Percentiles rank a stretch among this genome's conserved stretches.
Evolutionary conservation across 2,888 invertebrate genomes (phyloP).

Genomic region (Acheta domesticus): DNA sequence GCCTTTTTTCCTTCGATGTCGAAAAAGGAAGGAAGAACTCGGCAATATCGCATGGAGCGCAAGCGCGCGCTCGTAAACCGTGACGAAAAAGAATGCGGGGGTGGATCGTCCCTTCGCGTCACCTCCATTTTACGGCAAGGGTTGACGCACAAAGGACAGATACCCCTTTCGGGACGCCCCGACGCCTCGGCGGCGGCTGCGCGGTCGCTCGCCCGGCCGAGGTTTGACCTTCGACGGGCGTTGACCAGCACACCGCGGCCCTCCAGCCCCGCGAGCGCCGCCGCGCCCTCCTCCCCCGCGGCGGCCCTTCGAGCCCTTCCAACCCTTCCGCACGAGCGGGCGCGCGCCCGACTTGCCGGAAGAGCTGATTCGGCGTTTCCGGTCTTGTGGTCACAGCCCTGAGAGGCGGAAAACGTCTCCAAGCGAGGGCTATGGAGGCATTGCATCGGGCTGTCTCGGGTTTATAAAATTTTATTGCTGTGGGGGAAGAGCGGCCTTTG

Average conservation of each 20-base stretch:
- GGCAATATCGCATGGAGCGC: background rate
- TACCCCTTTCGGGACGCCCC: too few species aligned
- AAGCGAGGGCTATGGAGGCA: background rate
- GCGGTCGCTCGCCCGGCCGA: too few species aligned
- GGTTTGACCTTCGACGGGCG: background rate
- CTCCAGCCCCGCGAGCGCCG: background rate
- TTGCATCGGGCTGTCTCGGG: background rate
- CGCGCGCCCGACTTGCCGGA: background rate
- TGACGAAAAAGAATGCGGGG: slow-evolving; percentile 1
- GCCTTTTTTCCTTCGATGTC: background rate
- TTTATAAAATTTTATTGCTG: slow-evolving; percentile 18
- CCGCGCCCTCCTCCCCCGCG: too few species aligned
- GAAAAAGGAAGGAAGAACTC: background rate
- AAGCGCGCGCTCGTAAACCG: background rate
- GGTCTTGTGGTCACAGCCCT: background rate
- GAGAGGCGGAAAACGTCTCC: background rate
- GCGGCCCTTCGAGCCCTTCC: background rate
- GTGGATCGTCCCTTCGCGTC: background rate
- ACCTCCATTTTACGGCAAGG: slow-evolving; percentile 18
- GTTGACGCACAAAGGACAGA: background rate
- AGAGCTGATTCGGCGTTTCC: background rate
- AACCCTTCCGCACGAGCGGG: background rate
- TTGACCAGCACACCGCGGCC: background rate
- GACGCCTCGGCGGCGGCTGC: too few species aligned
- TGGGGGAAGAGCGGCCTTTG: background rate